These are phyloP conservation scores for Byasa hedistus DNA, from an alignment of 2,888 invertebrate genomes.

Conservation along the genomic window DNA sequence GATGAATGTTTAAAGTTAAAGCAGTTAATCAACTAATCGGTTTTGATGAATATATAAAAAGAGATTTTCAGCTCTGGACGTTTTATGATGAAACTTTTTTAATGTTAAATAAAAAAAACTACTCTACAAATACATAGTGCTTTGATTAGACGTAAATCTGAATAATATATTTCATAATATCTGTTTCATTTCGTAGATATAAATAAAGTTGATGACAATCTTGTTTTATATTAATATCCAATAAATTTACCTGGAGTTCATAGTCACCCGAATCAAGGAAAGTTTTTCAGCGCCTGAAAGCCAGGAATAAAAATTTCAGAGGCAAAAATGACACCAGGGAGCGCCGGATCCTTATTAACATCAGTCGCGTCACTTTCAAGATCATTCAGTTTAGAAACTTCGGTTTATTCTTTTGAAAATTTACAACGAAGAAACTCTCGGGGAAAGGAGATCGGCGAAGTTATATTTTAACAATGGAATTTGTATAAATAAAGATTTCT, in stretches of 20 bases:
- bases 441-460: constrained; percentile 18
- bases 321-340: constrained; percentile 59
- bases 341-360: constrained; percentile 60
- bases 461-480: constrained; percentile 16
- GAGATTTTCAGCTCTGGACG: too few relatives aligned
- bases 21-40: too few relatives aligned
- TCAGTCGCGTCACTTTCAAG: constrained; percentile 43
- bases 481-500: not conserved
- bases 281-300: constrained; percentile 53
- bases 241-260: constrained; percentile 22
- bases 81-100: too few relatives aligned
- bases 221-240: too few relatives aligned
- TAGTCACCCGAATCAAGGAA: constrained; percentile 55
- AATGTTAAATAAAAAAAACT: too few relatives aligned
- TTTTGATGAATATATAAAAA: too few relatives aligned
- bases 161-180: too few relatives aligned
- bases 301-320: constrained; percentile 67
- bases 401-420: constrained; percentile 31
- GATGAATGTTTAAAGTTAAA: too few relatives aligned
- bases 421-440: constrained; percentile 20
- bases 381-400: constrained; percentile 34
- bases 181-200: too few relatives aligned
- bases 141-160: too few relatives aligned
- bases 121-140: too few relatives aligned
- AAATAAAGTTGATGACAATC: too few relatives aligned